These are phyloP conservation scores for Sebastes dallii DNA, from an alignment of 2,797 vertebrate species.

Conservation along the genomic window DNA sequence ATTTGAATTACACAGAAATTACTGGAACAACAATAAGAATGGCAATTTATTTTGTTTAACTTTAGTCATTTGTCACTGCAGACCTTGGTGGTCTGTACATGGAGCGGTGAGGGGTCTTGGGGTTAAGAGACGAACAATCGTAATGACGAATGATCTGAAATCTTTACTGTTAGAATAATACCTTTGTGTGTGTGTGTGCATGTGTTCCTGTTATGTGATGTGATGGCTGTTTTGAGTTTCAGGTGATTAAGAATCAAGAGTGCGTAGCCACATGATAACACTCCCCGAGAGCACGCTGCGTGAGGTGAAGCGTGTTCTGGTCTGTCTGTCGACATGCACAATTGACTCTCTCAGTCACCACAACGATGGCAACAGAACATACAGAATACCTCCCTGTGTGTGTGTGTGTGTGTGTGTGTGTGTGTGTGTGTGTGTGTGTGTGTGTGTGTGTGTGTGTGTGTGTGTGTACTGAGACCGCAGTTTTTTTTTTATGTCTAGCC, in stretches of 20 bases:
- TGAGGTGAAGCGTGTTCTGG: slow-evolving; percentile 50
- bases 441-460: slow-evolving; percentile 10
- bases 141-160: not conserved
- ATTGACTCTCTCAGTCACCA: slow-evolving; percentile 52
- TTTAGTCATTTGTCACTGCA: not conserved
- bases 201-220: slow-evolving; percentile 15
- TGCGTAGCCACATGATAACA: slow-evolving; percentile 41
- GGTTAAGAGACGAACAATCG: not conserved
- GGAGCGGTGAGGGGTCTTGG: not conserved
- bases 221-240: slow-evolving; percentile 55
- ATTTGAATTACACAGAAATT: not conserved
- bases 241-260: slow-evolving; percentile 61
- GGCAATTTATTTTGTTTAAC: not conserved
- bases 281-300: slow-evolving; percentile 22
- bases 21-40: not conserved
- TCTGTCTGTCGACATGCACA: slow-evolving; percentile 55
- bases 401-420: slow-evolving; percentile 11
- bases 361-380: slow-evolving; percentile 37
- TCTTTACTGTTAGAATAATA: not conserved
- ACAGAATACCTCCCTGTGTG: slow-evolving; percentile 3
- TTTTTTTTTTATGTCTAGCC: slow-evolving; percentile 12
- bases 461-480: not conserved
- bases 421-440: not conserved
- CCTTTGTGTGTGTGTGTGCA: slow-evolving; percentile 3
- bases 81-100: not conserved